These are phyloP conservation scores for Carabus problematicus DNA, from an alignment of 2,888 invertebrate genomes.

Conservation along the genomic window DNA sequence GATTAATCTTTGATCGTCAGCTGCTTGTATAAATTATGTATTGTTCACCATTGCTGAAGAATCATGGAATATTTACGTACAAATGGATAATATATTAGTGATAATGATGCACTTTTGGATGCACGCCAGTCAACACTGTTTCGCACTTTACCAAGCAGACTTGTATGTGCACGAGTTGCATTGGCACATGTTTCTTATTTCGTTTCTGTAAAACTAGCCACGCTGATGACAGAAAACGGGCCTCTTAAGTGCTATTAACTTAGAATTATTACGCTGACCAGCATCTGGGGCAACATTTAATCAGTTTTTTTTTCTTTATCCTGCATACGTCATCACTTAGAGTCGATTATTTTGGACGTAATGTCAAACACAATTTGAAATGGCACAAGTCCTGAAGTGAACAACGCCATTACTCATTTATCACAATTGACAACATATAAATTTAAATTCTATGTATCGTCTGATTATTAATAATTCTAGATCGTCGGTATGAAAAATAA, in stretches of 20 bases:
- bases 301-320: background rate
- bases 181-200: too few species aligned
- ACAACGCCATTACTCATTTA: too few species aligned
- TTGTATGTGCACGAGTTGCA: background rate
- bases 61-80: too few species aligned
- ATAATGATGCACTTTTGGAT: conserved; percentile 14
- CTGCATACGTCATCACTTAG: conserved; percentile 3
- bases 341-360: background rate
- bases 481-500: too few species aligned
- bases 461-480: too few species aligned
- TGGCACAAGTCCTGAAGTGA: too few species aligned
- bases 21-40: too few species aligned
- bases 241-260: conserved; percentile 13
- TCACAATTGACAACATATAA: too few species aligned
- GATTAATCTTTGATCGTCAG: too few species aligned
- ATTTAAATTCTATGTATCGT: too few species aligned
- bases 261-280: conserved; percentile 1
- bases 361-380: too few species aligned
- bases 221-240: background rate
- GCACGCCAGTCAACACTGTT: background rate
- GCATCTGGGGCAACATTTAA: conserved; percentile 12
- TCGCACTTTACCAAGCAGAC: background rate
- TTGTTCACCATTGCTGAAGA: too few species aligned
- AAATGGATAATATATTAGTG: conserved; percentile 11
- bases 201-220: background rate